Percentiles rank a stretch among this genome's conserved stretches.
Conservation (phyloP, 2,113 vertebrate genomes). For the Synchiropus splendidus region DNA sequence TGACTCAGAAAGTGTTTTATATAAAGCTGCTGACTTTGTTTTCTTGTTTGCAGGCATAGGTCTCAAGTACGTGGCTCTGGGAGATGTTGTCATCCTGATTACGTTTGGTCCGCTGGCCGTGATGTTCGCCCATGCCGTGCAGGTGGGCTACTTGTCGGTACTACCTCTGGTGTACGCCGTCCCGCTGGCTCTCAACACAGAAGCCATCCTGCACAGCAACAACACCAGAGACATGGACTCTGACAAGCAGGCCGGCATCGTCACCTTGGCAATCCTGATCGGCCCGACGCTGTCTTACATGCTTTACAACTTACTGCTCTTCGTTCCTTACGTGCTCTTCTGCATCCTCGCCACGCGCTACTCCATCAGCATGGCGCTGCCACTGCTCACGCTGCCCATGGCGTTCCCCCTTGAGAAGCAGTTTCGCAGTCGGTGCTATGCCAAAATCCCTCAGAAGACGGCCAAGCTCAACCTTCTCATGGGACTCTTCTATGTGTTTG, state of each 20-base stretch:
- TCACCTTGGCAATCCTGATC: conserved; percentile 91
- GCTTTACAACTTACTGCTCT: conserved; percentile 84
- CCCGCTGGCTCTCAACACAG: conserved; percentile 88
- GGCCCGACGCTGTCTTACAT: conserved; percentile 87
- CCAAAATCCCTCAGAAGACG: conserved; percentile 87
- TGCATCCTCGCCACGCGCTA: conserved; percentile 86
- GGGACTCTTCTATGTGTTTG: conserved; percentile 93
- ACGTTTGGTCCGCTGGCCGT: conserved; percentile 95
- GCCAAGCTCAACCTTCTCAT: conserved; percentile 93
- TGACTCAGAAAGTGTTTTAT: not conserved
- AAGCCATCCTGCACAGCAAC: conserved; percentile 98
- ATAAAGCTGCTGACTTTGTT: conserved; percentile 1
- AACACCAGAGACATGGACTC: conserved; percentile 97
- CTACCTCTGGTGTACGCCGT: conserved; percentile 87
- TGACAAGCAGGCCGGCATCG: conserved; percentile 86
- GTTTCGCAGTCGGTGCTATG: conserved; percentile 83
- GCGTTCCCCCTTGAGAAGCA: conserved; percentile 89
- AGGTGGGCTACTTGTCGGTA: conserved; percentile 87
- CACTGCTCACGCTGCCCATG: conserved; percentile 88
- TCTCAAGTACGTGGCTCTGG: conserved; percentile 93
- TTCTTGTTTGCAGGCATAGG: conserved; percentile 76
- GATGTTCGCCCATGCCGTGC: conserved; percentile 91
- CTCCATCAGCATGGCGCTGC: conserved; percentile 90
- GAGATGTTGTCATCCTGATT: conserved; percentile 94
- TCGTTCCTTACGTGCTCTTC: conserved; percentile 87